Evolutionary conservation across 2,113 vertebrate genomes (phyloP).

Genomic region (Gnathonemus longibarbis): DNA sequence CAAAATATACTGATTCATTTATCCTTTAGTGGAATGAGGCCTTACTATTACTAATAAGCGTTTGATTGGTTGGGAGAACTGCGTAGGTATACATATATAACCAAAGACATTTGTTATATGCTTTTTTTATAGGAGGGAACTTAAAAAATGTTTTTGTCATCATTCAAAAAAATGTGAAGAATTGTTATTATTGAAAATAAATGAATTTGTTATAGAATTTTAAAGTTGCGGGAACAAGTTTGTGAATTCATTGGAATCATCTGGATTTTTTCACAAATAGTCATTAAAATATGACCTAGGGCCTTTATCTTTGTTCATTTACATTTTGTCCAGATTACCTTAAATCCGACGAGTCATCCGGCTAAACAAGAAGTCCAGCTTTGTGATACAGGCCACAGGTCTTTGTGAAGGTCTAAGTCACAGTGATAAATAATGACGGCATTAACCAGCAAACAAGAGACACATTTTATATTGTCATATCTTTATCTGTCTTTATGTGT

Average conservation of each 20-base stretch:
- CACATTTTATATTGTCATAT: neutral
- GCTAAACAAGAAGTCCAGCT: neutral
- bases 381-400: neutral
- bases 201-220: neutral
- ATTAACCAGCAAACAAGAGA: neutral
- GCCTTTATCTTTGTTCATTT: neutral
- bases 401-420: neutral
- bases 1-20: neutral
- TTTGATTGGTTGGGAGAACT: neutral
- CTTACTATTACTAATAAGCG: neutral
- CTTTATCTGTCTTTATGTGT: neutral
- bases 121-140: neutral
- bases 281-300: neutral
- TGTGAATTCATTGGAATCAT: neutral
- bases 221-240: neutral
- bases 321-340: neutral
- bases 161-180: neutral
- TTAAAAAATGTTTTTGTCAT: neutral
- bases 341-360: neutral
- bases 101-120: neutral
- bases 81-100: neutral
- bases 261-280: neutral
- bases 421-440: neutral
- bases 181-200: neutral
- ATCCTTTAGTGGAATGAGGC: neutral